Evolutionary conservation across 1,140 invertebrate genomes (phyloP).

Genomic region (Drosophila orena): DNA sequence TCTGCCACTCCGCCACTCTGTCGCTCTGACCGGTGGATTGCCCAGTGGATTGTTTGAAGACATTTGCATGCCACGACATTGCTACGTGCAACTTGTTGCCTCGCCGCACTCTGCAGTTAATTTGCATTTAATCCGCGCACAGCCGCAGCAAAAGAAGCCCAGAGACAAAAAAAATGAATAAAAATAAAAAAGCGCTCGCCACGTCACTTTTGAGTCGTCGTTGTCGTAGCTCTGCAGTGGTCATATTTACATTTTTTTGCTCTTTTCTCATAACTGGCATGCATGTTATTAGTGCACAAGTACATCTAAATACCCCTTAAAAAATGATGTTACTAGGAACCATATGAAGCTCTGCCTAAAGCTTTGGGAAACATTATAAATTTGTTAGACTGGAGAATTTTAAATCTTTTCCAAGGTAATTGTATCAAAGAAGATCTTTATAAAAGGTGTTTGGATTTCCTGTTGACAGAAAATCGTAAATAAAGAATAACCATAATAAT

Average conservation of each 20-base stretch:
- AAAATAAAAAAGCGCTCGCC: conserved; percentile 37
- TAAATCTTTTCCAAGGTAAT: too few species aligned
- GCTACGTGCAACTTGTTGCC: conserved; percentile 81
- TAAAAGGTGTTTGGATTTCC: too few species aligned
- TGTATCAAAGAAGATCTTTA: too few species aligned
- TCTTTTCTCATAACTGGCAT: conserved; percentile 54
- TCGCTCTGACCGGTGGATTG: conserved; percentile 11
- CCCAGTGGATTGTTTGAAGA: conserved; percentile 29
- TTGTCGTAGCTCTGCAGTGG: conserved; percentile 49
- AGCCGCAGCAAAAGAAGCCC: conserved; percentile 22
- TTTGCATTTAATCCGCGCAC: conserved; percentile 77
- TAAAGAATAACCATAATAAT: too few species aligned
- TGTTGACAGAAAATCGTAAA: neutral
- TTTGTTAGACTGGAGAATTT: too few species aligned
- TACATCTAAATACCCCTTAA: conserved; percentile 28
- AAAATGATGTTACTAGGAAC: neutral
- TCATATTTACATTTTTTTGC: conserved; percentile 46
- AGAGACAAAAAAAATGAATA: conserved; percentile 27
- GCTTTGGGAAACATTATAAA: too few species aligned
- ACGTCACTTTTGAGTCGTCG: conserved; percentile 54
- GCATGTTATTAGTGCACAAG: conserved; percentile 44
- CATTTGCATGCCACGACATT: conserved; percentile 63
- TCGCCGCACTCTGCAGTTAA: conserved; percentile 67
- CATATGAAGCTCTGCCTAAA: neutral
- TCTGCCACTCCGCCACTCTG: conserved; percentile 31